Percentiles rank a stretch among this genome's conserved stretches.
Evolutionary conservation across 2,113 vertebrate species (phyloP).

Genomic region (Vidua chalybeata): DNA sequence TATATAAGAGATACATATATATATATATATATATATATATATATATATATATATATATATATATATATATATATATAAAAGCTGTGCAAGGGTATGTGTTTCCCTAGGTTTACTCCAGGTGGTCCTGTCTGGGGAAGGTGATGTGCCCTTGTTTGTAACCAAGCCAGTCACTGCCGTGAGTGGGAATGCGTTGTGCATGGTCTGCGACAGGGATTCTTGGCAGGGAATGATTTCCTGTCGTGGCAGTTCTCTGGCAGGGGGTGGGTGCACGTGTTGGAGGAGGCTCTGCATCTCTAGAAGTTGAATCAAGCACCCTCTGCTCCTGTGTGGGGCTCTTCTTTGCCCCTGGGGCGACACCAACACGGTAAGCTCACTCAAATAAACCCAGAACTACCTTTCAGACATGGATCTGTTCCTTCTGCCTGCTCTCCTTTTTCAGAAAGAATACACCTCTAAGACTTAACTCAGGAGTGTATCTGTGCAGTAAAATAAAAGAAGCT

Average conservation of each 20-base stretch:
- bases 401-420: background rate
- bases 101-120: conserved; percentile 34
- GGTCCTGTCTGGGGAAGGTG: background rate
- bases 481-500: conserved; percentile 31
- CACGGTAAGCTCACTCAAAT: background rate
- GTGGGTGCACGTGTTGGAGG: background rate
- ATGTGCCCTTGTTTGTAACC: background rate
- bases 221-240: background rate
- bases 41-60: background rate
- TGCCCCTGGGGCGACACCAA: background rate
- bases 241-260: background rate
- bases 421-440: background rate
- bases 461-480: conserved; percentile 16
- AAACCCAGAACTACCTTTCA: background rate
- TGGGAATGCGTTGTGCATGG: accelerated
- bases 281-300: background rate
- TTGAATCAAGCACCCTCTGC: background rate
- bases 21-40: conserved; percentile 42
- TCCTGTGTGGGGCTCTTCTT: background rate
- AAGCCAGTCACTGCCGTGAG: background rate
- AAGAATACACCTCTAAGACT: background rate
- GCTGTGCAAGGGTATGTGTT: conserved; percentile 35
- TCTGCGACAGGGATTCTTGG: background rate
- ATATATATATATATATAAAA: conserved; percentile 27
- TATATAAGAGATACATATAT: background rate